Base-by-base conservation (phyloP, 2,888 invertebrate species). In the Ophion slaviceki region DNA sequence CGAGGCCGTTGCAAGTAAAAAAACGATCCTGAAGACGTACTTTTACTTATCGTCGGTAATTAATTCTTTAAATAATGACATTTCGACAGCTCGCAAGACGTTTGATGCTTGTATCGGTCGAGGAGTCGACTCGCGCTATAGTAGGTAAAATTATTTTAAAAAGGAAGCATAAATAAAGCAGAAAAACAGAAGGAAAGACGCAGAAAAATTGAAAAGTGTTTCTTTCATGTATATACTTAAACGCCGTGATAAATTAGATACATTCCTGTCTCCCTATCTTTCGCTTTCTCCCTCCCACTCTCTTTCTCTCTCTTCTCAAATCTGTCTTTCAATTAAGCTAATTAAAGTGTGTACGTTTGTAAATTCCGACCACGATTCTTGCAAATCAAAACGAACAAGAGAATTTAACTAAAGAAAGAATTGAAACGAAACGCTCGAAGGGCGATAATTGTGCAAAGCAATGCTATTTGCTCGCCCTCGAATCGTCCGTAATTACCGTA, bases 101-200 rank as follows among this genome's bases (percentile, higher is more conserved):
- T 88, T 90, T 87, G 61, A 64, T 90, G 89, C 89, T 81, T 89
- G 89, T 89, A 90, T 90, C 90, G 89, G 90, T 91, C 84, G 89
- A 91, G 92, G 92, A 91, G 92, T 91, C 92, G 91, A 92, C 90
- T 91, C 87, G 90, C 89, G 91, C 89, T 90, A 90, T 91, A 91
- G 90, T 88, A 88, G 85, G 88, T 88, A 88, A 84, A 82, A 72
- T 82, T 74, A 82, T 77, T 79, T 84, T 88, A 85, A 86, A 87
- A 87, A 81, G 80, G 14, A 47, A 14, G 47, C 47, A 47, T 47
- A 10, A 47, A 80, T 61, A 71, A 72, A 74, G 11, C 47, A 61
- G 14, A 66, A 79, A 76, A 83, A 87, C 90, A 85, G 80, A 88
- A 86, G 87, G 74, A 28, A 66, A 45, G 66, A 77, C 45, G 68